Evolutionary conservation across 2,888 invertebrate species (phyloP).

Genomic region (Hypercompe scribonia): DNA sequence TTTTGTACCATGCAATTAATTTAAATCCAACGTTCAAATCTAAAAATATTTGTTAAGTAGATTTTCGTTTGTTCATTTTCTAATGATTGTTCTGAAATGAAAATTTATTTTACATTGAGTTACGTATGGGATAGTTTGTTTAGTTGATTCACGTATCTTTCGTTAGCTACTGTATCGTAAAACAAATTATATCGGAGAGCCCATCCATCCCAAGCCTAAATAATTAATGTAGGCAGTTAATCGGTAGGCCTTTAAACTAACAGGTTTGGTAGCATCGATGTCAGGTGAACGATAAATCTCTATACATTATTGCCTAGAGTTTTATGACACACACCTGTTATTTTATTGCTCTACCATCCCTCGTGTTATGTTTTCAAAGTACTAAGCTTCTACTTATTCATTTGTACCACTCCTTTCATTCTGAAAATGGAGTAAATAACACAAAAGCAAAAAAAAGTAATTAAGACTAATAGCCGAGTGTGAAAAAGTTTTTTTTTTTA

Average conservation of each 20-base stretch:
- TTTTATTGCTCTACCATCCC: conserved; percentile 19
- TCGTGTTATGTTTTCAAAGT: conserved; percentile 3
- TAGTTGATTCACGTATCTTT: not conserved
- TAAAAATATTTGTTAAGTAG: not conserved
- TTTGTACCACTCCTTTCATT: not conserved
- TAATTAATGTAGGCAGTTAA: conserved; percentile 18
- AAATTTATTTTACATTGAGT: conserved; percentile 4
- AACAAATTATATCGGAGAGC: conserved; percentile 9
- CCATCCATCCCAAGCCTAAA: conserved; percentile 12
- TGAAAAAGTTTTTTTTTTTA: no score
- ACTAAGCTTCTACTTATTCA: not conserved
- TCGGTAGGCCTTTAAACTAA: conserved; percentile 20
- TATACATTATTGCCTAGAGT: conserved; percentile 21
- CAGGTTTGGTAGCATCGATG: conserved; percentile 15
- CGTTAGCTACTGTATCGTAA: not conserved
- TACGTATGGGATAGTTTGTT: not conserved
- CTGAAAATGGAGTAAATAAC: not conserved
- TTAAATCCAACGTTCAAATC: no score
- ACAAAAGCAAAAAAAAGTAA: not conserved
- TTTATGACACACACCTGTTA: conserved; percentile 20
- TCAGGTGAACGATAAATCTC: conserved; percentile 30
- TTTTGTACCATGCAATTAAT: no score
- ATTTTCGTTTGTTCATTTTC: no score
- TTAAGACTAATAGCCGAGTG: no score
- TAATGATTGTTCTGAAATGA: no score